Evolutionary conservation across 1,140 invertebrate species (phyloP).

Genomic region (Drosophila paulistorum): DNA sequence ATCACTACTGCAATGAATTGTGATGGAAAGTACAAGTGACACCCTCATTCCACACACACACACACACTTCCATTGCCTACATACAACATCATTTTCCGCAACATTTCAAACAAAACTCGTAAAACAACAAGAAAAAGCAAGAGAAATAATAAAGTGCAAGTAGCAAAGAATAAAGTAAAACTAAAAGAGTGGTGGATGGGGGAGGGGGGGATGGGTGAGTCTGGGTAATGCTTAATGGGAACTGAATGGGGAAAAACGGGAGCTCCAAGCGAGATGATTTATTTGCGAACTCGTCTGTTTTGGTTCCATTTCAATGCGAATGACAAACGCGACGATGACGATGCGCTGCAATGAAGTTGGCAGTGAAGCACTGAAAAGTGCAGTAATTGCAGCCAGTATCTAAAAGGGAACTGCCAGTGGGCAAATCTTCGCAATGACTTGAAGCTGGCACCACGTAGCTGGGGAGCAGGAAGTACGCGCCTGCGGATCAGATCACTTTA

Average conservation of each 20-base stretch:
- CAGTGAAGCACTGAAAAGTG: slow-evolving; percentile 77
- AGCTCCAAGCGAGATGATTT: slow-evolving; percentile 65
- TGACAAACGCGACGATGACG: slow-evolving; percentile 79
- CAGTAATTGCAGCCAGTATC: slow-evolving; percentile 64
- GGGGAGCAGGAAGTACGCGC: slow-evolving; percentile 69
- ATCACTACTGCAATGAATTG: slow-evolving; percentile 3
- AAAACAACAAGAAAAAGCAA: slow-evolving; percentile 43
- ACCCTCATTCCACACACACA: slow-evolving; percentile 14
- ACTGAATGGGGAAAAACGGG: slow-evolving; percentile 4
- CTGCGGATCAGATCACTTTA: slow-evolving; percentile 68
- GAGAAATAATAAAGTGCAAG: slow-evolving; percentile 29
- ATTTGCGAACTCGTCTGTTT: slow-evolving; percentile 77
- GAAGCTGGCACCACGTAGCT: background rate
- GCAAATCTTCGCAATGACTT: background rate
- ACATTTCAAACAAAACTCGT: slow-evolving; percentile 58
- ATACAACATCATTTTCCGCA: slow-evolving; percentile 75
- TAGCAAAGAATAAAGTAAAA: slow-evolving; percentile 33
- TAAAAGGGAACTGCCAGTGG: slow-evolving; percentile 17
- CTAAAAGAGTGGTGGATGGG: slow-evolving; percentile 25
- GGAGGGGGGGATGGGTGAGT: slow-evolving; percentile 6
- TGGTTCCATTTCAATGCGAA: slow-evolving; percentile 73
- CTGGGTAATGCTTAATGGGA: slow-evolving; percentile 15
- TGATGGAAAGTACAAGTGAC: slow-evolving; percentile 16
- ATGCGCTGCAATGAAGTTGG: slow-evolving; percentile 77
- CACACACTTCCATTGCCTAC: slow-evolving; percentile 22